These are phyloP conservation scores for Macrochelys suwanniensis DNA, from an alignment of 2,797 vertebrate species.

Conservation along the genomic window DNA sequence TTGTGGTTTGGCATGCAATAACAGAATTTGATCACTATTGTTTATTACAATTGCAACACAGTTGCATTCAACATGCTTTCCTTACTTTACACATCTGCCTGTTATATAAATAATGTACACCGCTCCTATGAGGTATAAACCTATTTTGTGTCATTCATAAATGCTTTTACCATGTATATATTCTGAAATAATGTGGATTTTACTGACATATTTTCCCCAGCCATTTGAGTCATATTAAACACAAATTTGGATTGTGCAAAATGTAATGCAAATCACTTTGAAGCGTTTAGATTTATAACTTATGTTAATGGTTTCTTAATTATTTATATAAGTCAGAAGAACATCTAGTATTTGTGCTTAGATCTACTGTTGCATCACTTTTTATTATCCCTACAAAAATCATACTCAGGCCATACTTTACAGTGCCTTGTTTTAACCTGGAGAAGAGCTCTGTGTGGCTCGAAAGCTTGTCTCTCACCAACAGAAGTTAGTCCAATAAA, in stretches of 20 bases:
- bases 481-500: neutral
- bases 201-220: neutral
- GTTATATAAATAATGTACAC: neutral
- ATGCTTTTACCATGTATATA: neutral
- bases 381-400: neutral
- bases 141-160: neutral
- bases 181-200: neutral
- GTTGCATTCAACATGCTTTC: constrained; percentile 31
- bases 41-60: constrained; percentile 22
- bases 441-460: neutral
- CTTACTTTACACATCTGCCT: constrained; percentile 44
- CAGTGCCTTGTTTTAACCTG: neutral
- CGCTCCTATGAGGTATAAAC: neutral
- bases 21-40: constrained; percentile 24
- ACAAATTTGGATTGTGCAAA: neutral
- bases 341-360: neutral
- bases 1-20: neutral
- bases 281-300: neutral
- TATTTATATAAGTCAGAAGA: neutral
- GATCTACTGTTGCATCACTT: neutral
- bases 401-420: neutral
- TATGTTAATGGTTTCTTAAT: neutral
- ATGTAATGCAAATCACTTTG: neutral
- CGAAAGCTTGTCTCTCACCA: neutral
- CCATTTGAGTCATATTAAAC: neutral